A percentile compares a stretch with the other conserved stretches of the same genome.
Conservation (phyloP, 2,888 invertebrate species). For the Chaetogeoica ovagalla region DNA sequence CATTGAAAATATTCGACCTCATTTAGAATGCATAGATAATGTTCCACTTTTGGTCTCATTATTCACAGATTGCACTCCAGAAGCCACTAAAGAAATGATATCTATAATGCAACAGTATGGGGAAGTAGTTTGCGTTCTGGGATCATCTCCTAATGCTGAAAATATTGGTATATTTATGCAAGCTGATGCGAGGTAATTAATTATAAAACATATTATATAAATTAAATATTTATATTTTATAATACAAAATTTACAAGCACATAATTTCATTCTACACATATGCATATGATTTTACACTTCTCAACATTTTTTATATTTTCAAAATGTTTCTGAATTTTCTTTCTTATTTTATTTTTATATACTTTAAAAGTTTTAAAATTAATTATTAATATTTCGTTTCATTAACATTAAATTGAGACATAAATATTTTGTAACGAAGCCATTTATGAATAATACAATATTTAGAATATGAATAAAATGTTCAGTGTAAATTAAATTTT, state of each 20-base stretch:
- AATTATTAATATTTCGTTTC: too few relatives aligned
- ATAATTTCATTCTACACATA: not conserved
- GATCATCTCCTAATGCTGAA: constrained; percentile 85
- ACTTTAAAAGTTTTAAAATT: not conserved
- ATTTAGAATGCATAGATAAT: constrained; percentile 93
- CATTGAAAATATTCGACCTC: constrained; percentile 94
- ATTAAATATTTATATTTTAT: not conserved
- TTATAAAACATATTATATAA: constrained; percentile 10
- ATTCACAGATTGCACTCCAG: constrained; percentile 96
- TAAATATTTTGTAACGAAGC: too few relatives aligned
- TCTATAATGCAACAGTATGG: constrained; percentile 95
- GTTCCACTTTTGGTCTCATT: constrained; percentile 95
- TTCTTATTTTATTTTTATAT: too few relatives aligned
- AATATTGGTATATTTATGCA: constrained; percentile 89
- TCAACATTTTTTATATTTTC: constrained; percentile 10
- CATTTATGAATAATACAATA: too few relatives aligned
- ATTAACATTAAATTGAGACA: too few relatives aligned
- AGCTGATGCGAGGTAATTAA: constrained; percentile 79
- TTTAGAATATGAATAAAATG: too few relatives aligned
- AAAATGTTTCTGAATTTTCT: not conserved
- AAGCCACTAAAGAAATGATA: constrained; percentile 88
- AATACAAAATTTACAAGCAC: not conserved
- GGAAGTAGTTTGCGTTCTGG: constrained; percentile 92
- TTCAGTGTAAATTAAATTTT: too few relatives aligned
- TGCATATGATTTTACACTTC: not conserved